Percentiles rank a stretch among this genome's conserved stretches.
Conservation (phyloP, 1,140 invertebrate genomes). For the Stenopsyche tienmushanensis region DNA sequence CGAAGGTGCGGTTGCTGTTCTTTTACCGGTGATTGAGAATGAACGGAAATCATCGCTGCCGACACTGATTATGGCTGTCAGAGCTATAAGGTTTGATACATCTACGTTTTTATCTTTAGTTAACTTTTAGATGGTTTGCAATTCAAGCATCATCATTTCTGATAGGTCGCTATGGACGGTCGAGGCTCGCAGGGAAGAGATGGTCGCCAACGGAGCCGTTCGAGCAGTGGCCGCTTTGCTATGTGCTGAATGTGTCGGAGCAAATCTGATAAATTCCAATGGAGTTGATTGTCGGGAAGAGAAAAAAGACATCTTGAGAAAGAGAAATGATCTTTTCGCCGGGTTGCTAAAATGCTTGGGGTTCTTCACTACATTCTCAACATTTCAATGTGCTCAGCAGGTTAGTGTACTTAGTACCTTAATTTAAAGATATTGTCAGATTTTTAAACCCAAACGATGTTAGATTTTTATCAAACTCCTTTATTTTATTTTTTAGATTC, state of each 20-base stretch:
- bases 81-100: slow-evolving; percentile 51
- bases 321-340: slow-evolving; percentile 49
- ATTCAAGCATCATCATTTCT: slow-evolving; percentile 21
- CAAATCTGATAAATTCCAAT: slow-evolving; percentile 47
- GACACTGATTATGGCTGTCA: slow-evolving; percentile 54
- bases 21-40: slow-evolving; percentile 50
- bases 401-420: too few relatives aligned
- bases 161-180: slow-evolving; percentile 54
- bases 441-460: too few relatives aligned
- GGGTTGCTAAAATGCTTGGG: slow-evolving; percentile 54
- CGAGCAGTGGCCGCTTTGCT: slow-evolving; percentile 48
- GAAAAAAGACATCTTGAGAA: slow-evolving; percentile 46
- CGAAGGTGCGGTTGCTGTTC: slow-evolving; percentile 49
- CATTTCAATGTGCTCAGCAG: slow-evolving; percentile 51
- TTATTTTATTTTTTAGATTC: slow-evolving; percentile 46
- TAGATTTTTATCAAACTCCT: background rate
- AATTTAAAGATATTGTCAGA: too few relatives aligned
- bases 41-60: slow-evolving; percentile 50
- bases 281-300: slow-evolving; percentile 39
- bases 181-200: slow-evolving; percentile 51
- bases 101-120: background rate
- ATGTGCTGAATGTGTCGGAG: slow-evolving; percentile 50
- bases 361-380: slow-evolving; percentile 50
- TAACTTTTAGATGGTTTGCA: background rate
- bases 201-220: slow-evolving; percentile 49